Evolutionary conservation across 2,888 invertebrate species (phyloP), one percentile per base, ranked within the genome.

Genomic region (Cataglyphis rosenhaueri): DNA sequence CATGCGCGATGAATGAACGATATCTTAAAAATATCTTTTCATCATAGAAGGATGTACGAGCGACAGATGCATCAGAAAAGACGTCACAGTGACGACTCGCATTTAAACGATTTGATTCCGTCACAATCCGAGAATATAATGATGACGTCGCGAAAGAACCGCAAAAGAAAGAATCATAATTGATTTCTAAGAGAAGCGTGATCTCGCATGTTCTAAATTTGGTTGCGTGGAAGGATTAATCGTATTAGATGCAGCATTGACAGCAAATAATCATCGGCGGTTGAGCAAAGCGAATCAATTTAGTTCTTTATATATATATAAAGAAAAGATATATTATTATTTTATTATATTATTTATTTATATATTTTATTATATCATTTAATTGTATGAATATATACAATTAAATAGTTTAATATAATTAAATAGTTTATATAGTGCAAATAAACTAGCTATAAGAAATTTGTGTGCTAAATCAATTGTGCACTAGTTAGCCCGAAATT

Each of bases 1-100:
- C 86, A 87, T 81, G 86, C 87, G 86, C 85, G 86, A 90, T 91
- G 91, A 92, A 90, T 87, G 88, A 91, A 89, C 88, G 84, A 57
- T 35, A 82, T 64, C 86, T 88, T 85, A 87, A 91, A 91, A 90
- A 89, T 88, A 87, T 78, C 81, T 32, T 68, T 55, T 76, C 75
- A 61, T 55, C 75, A 70, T 44, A 41, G 64, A n/a, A 38, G 70
- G 38, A 38, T 52, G 48, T 32, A 21, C 10, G 71, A 44, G 9
- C 74, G 48, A 32, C 70, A 81, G 32, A 48, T 89, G 90, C 89
- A 87, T 90, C 89, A 89, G 65, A 21, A 21, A 21, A 38, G 25
- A 76, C 76, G 76, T 76, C 76, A 76, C 38, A 21, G 12, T 25
- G 55, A 85, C 61, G 41, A 52, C 32, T 75, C 59, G 59, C 52